Percentiles rank a stretch among this genome's conserved stretches.
These are phyloP conservation scores for Penaeus indicus DNA, from an alignment of 1,140 invertebrate species.

Conservation along the genomic window DNA sequence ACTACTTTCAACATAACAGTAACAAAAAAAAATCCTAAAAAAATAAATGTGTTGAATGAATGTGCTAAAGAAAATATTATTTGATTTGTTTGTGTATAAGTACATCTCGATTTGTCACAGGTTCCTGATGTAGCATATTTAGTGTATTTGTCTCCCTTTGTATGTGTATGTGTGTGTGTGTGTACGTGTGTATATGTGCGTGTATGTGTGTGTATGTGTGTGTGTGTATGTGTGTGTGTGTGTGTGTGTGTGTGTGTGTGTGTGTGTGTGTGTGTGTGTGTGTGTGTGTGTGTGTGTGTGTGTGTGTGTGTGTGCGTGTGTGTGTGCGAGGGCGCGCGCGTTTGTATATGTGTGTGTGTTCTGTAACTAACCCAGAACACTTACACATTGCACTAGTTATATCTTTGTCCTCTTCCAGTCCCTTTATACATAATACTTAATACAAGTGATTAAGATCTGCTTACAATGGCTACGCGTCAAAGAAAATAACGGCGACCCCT, in stretches of 20 bases:
- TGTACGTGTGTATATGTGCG: not conserved
- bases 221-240: not conserved
- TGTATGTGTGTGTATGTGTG: not conserved
- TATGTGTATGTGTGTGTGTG: not conserved
- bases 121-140: not conserved
- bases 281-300: not conserved
- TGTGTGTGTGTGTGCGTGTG: not conserved
- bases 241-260: slow-evolving; percentile 9
- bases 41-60: no score
- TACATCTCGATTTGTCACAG: no score
- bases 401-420: not conserved
- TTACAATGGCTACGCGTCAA: no score
- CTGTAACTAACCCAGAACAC: not conserved
- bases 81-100: no score
- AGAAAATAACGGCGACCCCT: no score
- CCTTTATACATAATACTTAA: no score
- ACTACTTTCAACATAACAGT: no score
- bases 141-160: not conserved
- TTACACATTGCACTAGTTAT: not conserved
- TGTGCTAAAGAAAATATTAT: no score
- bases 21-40: no score
- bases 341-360: not conserved
- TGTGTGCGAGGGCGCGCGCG: not conserved
- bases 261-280: not conserved
- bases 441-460: no score